These are phyloP conservation scores for Scopus umbretta DNA, from an alignment of 2,113 vertebrate genomes.

Conservation along the genomic window DNA sequence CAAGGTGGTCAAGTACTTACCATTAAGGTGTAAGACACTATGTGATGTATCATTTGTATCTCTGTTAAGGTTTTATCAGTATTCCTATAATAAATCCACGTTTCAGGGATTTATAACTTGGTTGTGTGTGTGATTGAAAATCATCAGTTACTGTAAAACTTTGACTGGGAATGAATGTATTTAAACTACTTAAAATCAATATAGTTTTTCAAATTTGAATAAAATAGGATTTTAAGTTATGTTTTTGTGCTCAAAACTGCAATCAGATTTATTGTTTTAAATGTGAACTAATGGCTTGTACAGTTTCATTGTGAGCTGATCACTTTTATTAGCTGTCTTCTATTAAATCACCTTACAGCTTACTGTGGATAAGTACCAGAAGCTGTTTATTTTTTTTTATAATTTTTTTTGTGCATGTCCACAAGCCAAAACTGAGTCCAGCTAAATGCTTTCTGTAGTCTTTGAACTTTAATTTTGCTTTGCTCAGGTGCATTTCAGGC, in stretches of 20 bases:
- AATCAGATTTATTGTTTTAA: not conserved
- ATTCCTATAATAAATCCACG: slow-evolving; percentile 57
- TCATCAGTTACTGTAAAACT: slow-evolving; percentile 50
- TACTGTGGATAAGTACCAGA: not conserved
- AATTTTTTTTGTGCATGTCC: not conserved
- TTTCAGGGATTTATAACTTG: slow-evolving; percentile 58
- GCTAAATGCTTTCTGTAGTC: not conserved
- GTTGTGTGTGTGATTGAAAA: slow-evolving; percentile 26
- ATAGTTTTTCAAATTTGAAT: slow-evolving; percentile 24
- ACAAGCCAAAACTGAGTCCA: not conserved
- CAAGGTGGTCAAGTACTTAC: slow-evolving; percentile 6
- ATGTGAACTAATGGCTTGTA: slow-evolving; percentile 23
- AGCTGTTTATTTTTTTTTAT: not conserved
- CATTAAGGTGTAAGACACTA: not conserved
- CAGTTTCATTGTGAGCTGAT: not conserved
- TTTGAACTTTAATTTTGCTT: not conserved
- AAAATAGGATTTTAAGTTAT: slow-evolving; percentile 20
- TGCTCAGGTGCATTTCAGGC: not conserved
- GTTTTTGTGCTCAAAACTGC: not conserved
- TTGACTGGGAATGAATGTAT: slow-evolving; percentile 50
- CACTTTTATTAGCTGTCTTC: not conserved
- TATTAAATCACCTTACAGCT: not conserved
- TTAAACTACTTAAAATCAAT: slow-evolving; percentile 28
- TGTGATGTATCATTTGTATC: slow-evolving; percentile 43
- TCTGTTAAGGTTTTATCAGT: slow-evolving; percentile 65